Evolutionary conservation across 2,797 vertebrate species (phyloP).

Genomic region (Atherinosoma microstoma): DNA sequence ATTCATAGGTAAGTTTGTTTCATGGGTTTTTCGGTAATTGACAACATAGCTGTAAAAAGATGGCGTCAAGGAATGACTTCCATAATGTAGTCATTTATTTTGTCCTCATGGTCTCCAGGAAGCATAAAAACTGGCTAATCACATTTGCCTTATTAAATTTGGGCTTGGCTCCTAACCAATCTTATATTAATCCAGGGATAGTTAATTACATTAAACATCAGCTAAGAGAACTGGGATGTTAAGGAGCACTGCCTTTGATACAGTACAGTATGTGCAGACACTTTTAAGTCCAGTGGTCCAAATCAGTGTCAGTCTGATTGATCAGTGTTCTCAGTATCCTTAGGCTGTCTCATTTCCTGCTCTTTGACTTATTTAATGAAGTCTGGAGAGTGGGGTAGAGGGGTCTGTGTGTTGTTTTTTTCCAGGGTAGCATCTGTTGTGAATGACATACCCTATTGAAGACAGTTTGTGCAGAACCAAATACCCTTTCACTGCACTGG

Average conservation of each 20-base stretch:
- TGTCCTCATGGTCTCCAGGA: constrained; percentile 67
- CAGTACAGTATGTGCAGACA: constrained; percentile 41
- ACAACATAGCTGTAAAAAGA: constrained; percentile 35
- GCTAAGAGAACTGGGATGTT: constrained; percentile 50
- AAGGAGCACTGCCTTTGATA: constrained; percentile 52
- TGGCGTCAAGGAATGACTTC: constrained; percentile 30
- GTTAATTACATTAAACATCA: constrained; percentile 66
- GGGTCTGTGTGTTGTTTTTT: constrained; percentile 63
- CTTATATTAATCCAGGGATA: constrained; percentile 64
- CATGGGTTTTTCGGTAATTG: constrained; percentile 27
- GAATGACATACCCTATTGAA: constrained; percentile 37
- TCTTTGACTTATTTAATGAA: constrained; percentile 63
- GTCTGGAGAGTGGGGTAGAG: constrained; percentile 40
- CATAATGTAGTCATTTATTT: constrained; percentile 46
- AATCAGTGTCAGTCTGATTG: constrained; percentile 70
- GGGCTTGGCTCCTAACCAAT: constrained; percentile 54
- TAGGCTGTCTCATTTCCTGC: constrained; percentile 71
- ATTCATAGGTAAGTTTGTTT: constrained; percentile 27
- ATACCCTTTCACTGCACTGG: constrained; percentile 18
- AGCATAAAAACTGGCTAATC: constrained; percentile 72
- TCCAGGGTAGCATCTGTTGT: constrained; percentile 51
- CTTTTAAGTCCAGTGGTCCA: constrained; percentile 58
- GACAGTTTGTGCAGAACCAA: constrained; percentile 26
- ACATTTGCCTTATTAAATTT: constrained; percentile 74
- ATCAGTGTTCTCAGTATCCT: constrained; percentile 61